These are phyloP conservation scores for Petaurus breviceps DNA, from an alignment of 2,113 vertebrate genomes.

Conservation along the genomic window DNA sequence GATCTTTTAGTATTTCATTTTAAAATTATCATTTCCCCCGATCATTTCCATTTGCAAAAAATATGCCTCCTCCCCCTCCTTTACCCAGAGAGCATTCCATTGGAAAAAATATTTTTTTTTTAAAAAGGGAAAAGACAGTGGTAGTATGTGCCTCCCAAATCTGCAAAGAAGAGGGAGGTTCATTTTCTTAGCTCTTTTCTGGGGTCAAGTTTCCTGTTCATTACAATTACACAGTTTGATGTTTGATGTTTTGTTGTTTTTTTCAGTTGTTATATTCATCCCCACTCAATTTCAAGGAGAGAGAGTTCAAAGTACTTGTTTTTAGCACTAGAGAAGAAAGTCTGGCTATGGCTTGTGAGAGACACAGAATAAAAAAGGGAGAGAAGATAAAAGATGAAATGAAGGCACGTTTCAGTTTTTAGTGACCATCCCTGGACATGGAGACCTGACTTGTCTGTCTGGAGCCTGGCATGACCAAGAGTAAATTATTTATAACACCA, in stretches of 20 bases:
- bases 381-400: not conserved
- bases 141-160: not conserved
- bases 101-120: no score
- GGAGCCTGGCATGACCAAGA: accelerated
- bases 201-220: not conserved
- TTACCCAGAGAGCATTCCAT: not conserved
- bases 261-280: not conserved
- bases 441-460: not conserved
- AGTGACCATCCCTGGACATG: not conserved
- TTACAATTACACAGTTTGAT: not conserved
- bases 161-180: not conserved
- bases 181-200: not conserved
- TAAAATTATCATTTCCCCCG: not conserved
- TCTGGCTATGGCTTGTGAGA: not conserved
- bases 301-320: not conserved
- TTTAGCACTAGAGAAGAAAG: not conserved
- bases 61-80: not conserved
- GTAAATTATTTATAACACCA: not conserved
- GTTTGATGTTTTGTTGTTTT: not conserved
- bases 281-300: not conserved
- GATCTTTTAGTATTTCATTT: not conserved
- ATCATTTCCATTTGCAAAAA: not conserved
- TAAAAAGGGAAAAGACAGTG: no score
- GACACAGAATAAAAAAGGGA: not conserved
- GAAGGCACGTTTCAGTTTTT: not conserved